Base-by-base conservation (phyloP, 2,888 invertebrate species). In the Drosophila limbata region DNA sequence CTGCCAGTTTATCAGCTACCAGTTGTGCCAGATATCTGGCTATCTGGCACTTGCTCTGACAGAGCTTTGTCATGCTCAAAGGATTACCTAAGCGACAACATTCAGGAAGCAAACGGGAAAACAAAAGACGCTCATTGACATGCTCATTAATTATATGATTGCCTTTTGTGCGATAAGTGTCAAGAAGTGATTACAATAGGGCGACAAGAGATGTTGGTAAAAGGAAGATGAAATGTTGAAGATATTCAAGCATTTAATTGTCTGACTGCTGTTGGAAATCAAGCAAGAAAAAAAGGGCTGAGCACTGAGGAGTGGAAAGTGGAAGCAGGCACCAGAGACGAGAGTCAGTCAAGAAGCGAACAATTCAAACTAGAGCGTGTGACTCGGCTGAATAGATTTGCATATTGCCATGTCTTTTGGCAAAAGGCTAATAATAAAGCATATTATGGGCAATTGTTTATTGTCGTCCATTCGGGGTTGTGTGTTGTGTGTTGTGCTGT, bases 151-250 rank as follows among this genome's bases (percentile, higher is more conserved):
- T 85, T 84, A 85, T 89, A 85, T 85, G 87, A 85, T 85, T 85
- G 89, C 85, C 85, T 85, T 85, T 85, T 89, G 85, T 89, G 85
- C 89, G 88, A 89, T 85, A 85, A 85, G 85, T 85, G 85, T 85
- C 85, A 85, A 85, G 73, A 89, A 85, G 89, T 89, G 81, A 88
- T 82, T 77, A 89, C 88, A 89, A 85, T 81, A 77, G 89, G 76
- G 77, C 70, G 61, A 70, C 67, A 45, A 55, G 66, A 59, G 64
- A 31, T 45, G 35, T 59, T 47, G 64, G 51, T 52, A 37, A 45
- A 51, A 50, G 44, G 40, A 40, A 48, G 39, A n/a, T 55, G 35
- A 67, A 51, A 65, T 70, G 61, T 61, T 70, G 69, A 71, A 73
- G 70, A 84, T 73, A 84, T 81, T 73, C 89, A 86, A 75, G 81